A percentile compares a stretch with the other conserved stretches of the same genome.
These are phyloP conservation scores for Tangara arthus DNA, from an alignment of 2,797 vertebrate genomes.

Conservation along the genomic window DNA sequence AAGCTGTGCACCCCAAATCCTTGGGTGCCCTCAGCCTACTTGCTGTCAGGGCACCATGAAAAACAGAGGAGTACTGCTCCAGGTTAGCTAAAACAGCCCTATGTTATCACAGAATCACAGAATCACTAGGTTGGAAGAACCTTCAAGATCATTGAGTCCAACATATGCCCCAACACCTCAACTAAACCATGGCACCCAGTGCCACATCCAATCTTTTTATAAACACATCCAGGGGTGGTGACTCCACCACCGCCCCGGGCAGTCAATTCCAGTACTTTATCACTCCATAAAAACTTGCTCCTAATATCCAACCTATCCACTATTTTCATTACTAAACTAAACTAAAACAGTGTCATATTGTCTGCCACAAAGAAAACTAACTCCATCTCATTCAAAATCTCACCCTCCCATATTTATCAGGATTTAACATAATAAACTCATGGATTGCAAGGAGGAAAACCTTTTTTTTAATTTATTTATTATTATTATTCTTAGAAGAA, in stretches of 20 bases:
- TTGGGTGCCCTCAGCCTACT: background rate
- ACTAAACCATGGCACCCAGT: fast-evolving
- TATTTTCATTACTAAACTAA: background rate
- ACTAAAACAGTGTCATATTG: fast-evolving
- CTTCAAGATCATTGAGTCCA: background rate
- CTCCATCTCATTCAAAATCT: background rate
- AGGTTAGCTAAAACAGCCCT: background rate
- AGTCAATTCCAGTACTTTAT: background rate
- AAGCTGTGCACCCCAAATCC: background rate
- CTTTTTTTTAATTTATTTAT: background rate
- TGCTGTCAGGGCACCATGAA: background rate
- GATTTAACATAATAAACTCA: background rate
- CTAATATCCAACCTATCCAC: background rate
- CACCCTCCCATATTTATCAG: background rate
- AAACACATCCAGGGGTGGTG: background rate
- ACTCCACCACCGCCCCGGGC: background rate
- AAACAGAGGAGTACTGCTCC: background rate
- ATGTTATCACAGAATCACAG: background rate
- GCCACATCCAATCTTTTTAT: background rate
- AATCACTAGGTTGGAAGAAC: background rate
- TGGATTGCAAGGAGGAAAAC: background rate
- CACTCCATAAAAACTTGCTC: background rate
- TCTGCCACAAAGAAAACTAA: background rate
- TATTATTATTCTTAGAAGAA: background rate
- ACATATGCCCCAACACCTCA: background rate